Percentiles rank a stretch among this genome's conserved stretches.
phyloP scores from a whole-genome alignment of 2,113 vertebrate genomes.

The Anguilla japonica region DNA sequence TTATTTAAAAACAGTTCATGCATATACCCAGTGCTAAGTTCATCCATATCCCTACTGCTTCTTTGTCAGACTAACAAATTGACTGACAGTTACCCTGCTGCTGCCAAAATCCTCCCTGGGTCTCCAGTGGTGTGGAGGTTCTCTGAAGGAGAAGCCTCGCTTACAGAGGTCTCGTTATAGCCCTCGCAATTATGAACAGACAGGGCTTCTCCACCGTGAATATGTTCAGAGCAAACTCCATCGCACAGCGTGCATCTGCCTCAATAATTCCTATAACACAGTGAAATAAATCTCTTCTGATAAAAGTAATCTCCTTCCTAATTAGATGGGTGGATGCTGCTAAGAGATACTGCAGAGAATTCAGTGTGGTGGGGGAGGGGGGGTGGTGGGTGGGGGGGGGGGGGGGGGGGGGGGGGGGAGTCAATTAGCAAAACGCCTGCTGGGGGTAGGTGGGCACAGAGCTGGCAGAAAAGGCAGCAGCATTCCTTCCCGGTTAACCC shows the following conservation, averaged over 20 bases:
- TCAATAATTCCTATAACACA: neutral
- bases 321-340: neutral
- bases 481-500: neutral
- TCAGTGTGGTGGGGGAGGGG: neutral
- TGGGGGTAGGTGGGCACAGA: slow-evolving; percentile 1
- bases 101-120: neutral
- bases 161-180: neutral
- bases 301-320: slow-evolving; percentile 7
- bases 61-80: neutral
- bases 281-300: slow-evolving; percentile 3
- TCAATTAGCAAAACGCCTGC: neutral
- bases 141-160: neutral
- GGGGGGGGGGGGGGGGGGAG: neutral
- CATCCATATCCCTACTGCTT: neutral
- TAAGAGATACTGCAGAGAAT: neutral
- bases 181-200: neutral
- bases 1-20: neutral
- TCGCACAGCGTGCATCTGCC: neutral
- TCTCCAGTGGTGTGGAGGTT: neutral
- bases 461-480: neutral
- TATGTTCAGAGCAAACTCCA: neutral
- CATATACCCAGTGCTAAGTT: neutral
- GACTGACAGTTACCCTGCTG: neutral
- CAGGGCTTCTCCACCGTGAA: neutral
- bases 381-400: neutral